These are phyloP conservation scores for Graphium colonna DNA, from an alignment of 2,888 invertebrate genomes.

Conservation along the genomic window DNA sequence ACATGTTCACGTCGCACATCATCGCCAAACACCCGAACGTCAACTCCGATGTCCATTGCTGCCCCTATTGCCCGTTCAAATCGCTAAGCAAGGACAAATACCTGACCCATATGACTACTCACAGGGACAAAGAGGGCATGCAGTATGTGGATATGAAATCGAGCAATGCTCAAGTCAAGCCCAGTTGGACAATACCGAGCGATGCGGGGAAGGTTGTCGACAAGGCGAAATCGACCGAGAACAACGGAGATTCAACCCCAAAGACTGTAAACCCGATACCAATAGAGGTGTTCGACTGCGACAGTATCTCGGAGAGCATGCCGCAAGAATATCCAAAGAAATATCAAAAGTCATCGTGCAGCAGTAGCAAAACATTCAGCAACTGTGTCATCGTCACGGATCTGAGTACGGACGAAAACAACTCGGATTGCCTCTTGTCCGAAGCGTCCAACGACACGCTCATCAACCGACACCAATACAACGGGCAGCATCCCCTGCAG, in stretches of 20 bases:
- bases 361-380: constrained; percentile 43
- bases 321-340: constrained; percentile 57
- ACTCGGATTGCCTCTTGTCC: constrained; percentile 63
- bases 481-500: constrained; percentile 48
- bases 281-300: constrained; percentile 69
- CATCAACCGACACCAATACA: constrained; percentile 56
- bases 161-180: constrained; percentile 46
- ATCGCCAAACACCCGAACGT: constrained; percentile 88
- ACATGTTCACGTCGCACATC: constrained; percentile 87
- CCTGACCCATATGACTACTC: constrained; percentile 73
- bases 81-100: constrained; percentile 83
- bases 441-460: constrained; percentile 58
- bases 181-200: constrained; percentile 69
- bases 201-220: constrained; percentile 44
- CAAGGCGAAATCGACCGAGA: constrained; percentile 36
- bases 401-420: constrained; percentile 63
- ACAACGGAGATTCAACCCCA: constrained; percentile 40
- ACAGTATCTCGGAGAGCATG: constrained; percentile 59
- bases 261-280: constrained; percentile 58
- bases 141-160: constrained; percentile 58
- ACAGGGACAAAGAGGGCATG: constrained; percentile 68
- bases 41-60: constrained; percentile 81
- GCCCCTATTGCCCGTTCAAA: constrained; percentile 81
- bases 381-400: constrained; percentile 46
- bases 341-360: too few species aligned